Base-by-base conservation (phyloP, 1,140 invertebrate genomes). In the Cylas formicarius region DNA sequence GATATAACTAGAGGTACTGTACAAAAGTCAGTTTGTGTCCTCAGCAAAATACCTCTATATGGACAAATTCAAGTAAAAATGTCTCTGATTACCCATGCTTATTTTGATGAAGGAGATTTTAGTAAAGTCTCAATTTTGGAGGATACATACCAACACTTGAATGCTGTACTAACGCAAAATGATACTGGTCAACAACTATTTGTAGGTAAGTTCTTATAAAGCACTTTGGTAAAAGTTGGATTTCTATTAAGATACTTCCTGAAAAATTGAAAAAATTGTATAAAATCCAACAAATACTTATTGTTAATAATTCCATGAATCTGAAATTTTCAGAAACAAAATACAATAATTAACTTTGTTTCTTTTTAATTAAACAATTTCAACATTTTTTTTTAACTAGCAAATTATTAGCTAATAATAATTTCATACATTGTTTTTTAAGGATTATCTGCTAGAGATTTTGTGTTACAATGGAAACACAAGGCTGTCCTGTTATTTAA, bases 1-100 rank as follows among this genome's bases (percentile, higher is more conserved):
- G 94, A 98, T 64, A 90, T 99, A 58, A 99, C 95, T 1, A 74
- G 96, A 55, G 91, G 90, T 48, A 90, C 89, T 17, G 88, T 96
- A 18, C 91, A 95, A 70, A 96, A 96, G 66, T 87, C 87, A 60
- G 87, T 92, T 2, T 92, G 89, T 69, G 86, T 93, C 10, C 66
- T 99, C 32, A 93, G 90, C 57, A 81, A 77, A 45, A 72, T 89
- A 51, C 91, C 92, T 14, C 71, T 96, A 5, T 96, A 87, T 72
- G 91, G 90, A 8, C 82, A 93, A 35, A 84, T 96, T 53, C 89
- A 92, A 70, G 85, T 94, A 0, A 98, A 98, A 74, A 81, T 98
- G 72, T 81, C 91, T 40, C 71, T 98, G 2, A 97, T 98, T 46
- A 97, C 95, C 1, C 82, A 94, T 67, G 93, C 91, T 0, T 98